phyloP scores from a whole-genome alignment of 1,140 invertebrate genomes.

The Manduca sexta region DNA sequence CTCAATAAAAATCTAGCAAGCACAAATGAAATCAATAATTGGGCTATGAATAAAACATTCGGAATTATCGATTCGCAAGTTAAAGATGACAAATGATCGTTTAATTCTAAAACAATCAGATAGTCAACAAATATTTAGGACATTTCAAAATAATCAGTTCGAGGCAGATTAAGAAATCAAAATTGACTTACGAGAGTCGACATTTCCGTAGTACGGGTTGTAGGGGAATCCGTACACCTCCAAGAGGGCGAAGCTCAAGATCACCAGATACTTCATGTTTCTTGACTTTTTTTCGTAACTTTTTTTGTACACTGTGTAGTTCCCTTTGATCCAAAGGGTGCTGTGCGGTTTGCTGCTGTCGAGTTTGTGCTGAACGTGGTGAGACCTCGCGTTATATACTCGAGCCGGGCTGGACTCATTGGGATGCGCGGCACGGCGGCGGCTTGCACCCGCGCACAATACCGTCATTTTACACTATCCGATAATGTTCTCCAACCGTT shows the following conservation, averaged over 20 bases:
- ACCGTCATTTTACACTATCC: slow-evolving; percentile 49
- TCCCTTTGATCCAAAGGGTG: slow-evolving; percentile 36
- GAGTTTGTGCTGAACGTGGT: slow-evolving; percentile 34
- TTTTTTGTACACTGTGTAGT: slow-evolving; percentile 16
- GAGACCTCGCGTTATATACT: slow-evolving; percentile 51
- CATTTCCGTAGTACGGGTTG: slow-evolving; percentile 48
- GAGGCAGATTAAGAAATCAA: no score
- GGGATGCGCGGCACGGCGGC: slow-evolving; percentile 43
- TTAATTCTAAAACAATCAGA: no score
- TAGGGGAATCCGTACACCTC: slow-evolving; percentile 43
- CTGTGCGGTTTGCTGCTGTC: slow-evolving; percentile 33
- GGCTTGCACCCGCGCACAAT: slow-evolving; percentile 28
- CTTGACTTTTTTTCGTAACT: background rate
- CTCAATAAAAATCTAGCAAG: no score
- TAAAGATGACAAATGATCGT: no score
- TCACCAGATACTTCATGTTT: slow-evolving; percentile 35
- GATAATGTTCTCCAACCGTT: slow-evolving; percentile 52
- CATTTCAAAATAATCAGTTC: background rate
- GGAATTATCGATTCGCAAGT: no score
- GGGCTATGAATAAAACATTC: no score
- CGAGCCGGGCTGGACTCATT: slow-evolving; percentile 45
- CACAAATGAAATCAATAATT: no score
- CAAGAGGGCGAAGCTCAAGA: slow-evolving; percentile 38
- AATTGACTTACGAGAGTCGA: slow-evolving; percentile 50
- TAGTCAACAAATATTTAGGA: no score